These are phyloP conservation scores for Papilio demoleus DNA, from an alignment of 2,888 invertebrate species.

Conservation along the genomic window DNA sequence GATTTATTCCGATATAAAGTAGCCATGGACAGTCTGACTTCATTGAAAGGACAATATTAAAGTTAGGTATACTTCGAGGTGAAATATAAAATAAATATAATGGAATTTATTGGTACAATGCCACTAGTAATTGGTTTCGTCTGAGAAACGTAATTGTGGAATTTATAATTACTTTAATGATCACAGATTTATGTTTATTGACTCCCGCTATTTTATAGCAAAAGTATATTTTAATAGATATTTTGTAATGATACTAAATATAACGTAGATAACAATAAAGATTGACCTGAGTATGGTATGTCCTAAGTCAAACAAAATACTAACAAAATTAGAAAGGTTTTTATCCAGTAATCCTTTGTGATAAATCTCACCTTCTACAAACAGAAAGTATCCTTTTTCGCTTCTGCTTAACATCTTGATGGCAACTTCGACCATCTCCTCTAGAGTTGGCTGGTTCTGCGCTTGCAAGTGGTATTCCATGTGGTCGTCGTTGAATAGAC, in stretches of 20 bases:
- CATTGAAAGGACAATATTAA: background rate
- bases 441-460: slow-evolving; percentile 85
- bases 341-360: background rate
- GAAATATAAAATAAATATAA: background rate
- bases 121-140: slow-evolving; percentile 12
- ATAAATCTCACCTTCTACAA: slow-evolving; percentile 84
- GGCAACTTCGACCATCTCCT: slow-evolving; percentile 90
- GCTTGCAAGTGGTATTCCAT: slow-evolving; percentile 89
- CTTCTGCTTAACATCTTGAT: slow-evolving; percentile 86
- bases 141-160: background rate
- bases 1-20: background rate
- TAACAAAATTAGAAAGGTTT: background rate
- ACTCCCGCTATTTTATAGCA: background rate
- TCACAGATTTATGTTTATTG: slow-evolving; percentile 6
- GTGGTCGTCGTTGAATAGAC: slow-evolving; percentile 87
- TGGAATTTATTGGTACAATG: slow-evolving; percentile 10
- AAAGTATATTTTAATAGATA: background rate
- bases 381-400: slow-evolving; percentile 88
- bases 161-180: slow-evolving; percentile 15
- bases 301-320: background rate
- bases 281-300: too few relatives aligned
- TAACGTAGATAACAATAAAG: background rate
- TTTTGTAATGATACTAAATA: background rate
- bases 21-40: background rate
- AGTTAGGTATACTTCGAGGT: background rate